Percentiles rank a stretch among this genome's conserved stretches.
Evolutionary conservation across 1,140 invertebrate species (phyloP).

Genomic region (Triops longicaudatus): DNA sequence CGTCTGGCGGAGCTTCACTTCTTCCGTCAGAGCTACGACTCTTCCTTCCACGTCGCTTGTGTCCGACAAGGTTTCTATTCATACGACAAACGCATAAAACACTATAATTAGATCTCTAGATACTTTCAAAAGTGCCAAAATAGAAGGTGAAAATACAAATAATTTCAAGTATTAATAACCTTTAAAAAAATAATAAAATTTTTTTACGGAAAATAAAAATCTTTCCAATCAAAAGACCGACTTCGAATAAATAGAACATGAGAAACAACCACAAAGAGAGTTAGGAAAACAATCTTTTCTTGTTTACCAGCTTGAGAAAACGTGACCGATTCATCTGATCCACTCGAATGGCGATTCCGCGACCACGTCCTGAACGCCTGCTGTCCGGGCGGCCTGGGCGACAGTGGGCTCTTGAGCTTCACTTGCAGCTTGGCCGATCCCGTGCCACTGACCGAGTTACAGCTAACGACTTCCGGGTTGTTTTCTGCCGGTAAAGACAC

Average conservation of each 20-base stretch:
- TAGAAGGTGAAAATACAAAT: too few species aligned
- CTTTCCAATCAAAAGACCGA: too few species aligned
- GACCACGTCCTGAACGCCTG: conserved; percentile 23
- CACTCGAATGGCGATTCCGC: conserved; percentile 42
- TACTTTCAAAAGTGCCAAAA: too few species aligned
- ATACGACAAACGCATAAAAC: neutral
- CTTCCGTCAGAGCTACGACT: conserved; percentile 45
- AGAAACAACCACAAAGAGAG: too few species aligned
- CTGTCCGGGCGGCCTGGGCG: conserved; percentile 31
- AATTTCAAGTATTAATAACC: too few species aligned
- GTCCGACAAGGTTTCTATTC: conserved; percentile 46
- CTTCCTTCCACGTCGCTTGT: conserved; percentile 47
- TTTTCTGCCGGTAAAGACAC: neutral
- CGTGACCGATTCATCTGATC: conserved; percentile 48
- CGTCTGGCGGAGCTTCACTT: conserved; percentile 42
- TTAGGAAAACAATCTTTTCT: too few species aligned
- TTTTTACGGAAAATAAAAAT: conserved; percentile 18
- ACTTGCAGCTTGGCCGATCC: conserved; percentile 16
- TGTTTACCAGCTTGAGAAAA: conserved; percentile 42
- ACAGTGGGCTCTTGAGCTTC: conserved; percentile 12
- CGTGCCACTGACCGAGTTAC: conserved; percentile 22
- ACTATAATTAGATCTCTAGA: too few species aligned
- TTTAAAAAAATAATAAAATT: conserved; percentile 24
- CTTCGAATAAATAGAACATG: too few species aligned
- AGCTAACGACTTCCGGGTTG: neutral